Evolutionary conservation across 2,797 vertebrate species (phyloP), one percentile per base, ranked within the genome.

Genomic region (Gallinago stenura): DNA sequence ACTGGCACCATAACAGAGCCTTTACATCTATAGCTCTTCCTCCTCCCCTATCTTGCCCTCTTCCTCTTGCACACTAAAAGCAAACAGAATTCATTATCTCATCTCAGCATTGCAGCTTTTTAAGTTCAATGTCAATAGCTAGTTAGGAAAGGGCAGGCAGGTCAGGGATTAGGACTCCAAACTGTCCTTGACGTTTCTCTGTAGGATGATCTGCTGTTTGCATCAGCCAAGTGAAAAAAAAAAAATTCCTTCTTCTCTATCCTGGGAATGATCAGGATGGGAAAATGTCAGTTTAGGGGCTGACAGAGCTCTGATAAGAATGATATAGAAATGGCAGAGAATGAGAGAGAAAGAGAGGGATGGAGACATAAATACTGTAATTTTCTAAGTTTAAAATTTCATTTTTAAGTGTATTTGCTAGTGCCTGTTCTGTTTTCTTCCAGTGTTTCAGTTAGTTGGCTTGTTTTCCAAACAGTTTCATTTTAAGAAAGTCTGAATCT

Each of bases 81-180:
- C 97, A 96, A 91, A 90, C 96, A 95, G 96, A 83, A 95, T 96
- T 95, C 96, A 98, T 98, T 97, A 98, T 98, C 98, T 98, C 97
- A 76, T 95, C 96, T 96, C 93, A 31, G 95, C 97, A 93, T 37
- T 96, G 96, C 96, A 93, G 97, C 95, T 87, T 88, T 92, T 93
- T 96, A 88, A 98, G 97, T 98, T 98, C 98, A 98, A 96, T 98
- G 98, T 98, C 98, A 98, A 98, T 97, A 98, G 98, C 97, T 97
- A 97, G 98, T 97, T 98, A 98, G 97, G 95, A 94, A 79, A 97
- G 98, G 98, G 97, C 97, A 97, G 92, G 45, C 51, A 7, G 97
- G 97, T 97, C 98, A 98, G 97, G 97, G 98, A 98, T 98, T 98
- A 97, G 97, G 98, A 88, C 97, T 98, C 95, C 61, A 48, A 97